Evolutionary conservation across 2,797 vertebrate species (phyloP), one percentile per base, ranked within the genome.

Genomic region (Girardinus metallicus): DNA sequence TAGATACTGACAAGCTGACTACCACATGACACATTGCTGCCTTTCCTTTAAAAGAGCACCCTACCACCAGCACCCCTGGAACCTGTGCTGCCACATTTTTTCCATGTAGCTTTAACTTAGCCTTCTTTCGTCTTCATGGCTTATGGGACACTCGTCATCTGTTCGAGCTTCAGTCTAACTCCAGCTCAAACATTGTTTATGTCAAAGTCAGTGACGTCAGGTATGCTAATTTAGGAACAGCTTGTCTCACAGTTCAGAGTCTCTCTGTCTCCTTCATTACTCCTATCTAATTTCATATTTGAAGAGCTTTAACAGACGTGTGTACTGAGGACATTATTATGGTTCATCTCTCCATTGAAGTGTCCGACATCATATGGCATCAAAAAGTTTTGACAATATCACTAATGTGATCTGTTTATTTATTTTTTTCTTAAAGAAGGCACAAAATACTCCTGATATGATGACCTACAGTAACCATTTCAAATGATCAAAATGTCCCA

Each of bases 191-290:
- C 82, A 72, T 85, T 76, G 74, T 92, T 89, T 85, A 83, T 90
- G 79, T 91, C 75, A 84, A 78, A 87, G 79, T 53, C 80, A 46
- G 64, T 91, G 89, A 92, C 77, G 53, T 82, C 80, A 12, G 79
- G 75, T 87, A 74, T 82, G 88, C 81, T 85, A 81, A 89, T 85
- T 86, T 88, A 64, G 83, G 93, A 91, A 93, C 90, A 90, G 74
- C 78, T 51, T 88, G 93, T 90, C 71, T 80, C 43, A 53, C 76
- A 68, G 26, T 85, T 72, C 76, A 78, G 78, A 85, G 31, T 66
- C 60, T 76, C 76, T 85, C 68, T 74, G 75, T 84, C 81, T 78
- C 80, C 74, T 3, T 79, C 62, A 39, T 73, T 55, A 31, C 57
- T 47, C 73, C 12, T 85, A 70, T 91, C 85, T 73, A 51, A 85